Percentiles rank a stretch among this genome's conserved stretches.
These are phyloP conservation scores for Cyprinodon variegatus DNA, from an alignment of 2,113 vertebrate species.

Conservation along the genomic window DNA sequence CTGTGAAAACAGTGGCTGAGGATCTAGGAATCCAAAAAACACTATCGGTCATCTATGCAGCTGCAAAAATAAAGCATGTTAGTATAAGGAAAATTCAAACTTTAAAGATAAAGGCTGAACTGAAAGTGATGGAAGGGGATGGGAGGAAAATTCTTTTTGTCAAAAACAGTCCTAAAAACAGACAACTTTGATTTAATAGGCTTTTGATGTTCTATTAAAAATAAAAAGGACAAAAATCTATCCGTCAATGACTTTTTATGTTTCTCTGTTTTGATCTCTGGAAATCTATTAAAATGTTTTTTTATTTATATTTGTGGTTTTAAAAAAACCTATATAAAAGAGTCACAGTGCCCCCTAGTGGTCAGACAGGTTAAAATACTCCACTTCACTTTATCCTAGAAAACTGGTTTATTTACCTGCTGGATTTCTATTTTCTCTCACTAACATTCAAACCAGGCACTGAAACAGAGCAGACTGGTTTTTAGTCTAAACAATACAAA, in stretches of 20 bases:
- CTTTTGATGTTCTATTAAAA: no score
- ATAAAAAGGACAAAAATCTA: no score
- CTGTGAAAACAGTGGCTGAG: no score
- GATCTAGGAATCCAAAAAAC: not conserved
- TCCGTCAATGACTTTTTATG: not conserved
- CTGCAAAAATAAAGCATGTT: not conserved
- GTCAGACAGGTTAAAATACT: conserved; percentile 1
- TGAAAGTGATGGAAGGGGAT: no score
- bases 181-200: no score
- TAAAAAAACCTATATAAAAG: not conserved
- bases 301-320: not conserved
- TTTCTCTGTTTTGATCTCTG: not conserved
- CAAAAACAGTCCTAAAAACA: no score
- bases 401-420: no score
- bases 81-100: no score
- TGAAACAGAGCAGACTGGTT: no score
- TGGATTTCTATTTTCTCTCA: not conserved
- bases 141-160: no score
- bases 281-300: not conserved
- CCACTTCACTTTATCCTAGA: not conserved
- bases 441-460: not conserved
- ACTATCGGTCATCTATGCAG: not conserved
- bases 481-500: not conserved
- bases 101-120: no score
- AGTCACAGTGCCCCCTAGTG: conserved; percentile 68